A percentile compares a stretch with the other conserved stretches of the same genome.
These are phyloP conservation scores for Synanthedon formicaeformis DNA, from an alignment of 2,888 invertebrate species.

Conservation along the genomic window DNA sequence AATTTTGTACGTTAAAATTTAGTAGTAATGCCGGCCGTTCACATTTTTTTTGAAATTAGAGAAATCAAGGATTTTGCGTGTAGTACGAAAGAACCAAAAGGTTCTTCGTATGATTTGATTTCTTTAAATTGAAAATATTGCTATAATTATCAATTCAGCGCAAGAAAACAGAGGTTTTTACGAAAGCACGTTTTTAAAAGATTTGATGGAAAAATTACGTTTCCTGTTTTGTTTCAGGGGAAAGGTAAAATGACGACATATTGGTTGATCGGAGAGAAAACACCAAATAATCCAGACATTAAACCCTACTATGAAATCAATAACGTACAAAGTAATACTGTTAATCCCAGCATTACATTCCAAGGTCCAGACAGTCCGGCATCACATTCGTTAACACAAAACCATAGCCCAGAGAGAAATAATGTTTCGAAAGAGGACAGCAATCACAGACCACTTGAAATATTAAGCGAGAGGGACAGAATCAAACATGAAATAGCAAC, in stretches of 20 bases:
- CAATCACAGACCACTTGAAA: conserved; percentile 27
- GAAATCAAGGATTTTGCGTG: too few relatives aligned
- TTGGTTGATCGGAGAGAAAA: conserved; percentile 84
- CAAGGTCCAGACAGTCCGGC: conserved; percentile 64
- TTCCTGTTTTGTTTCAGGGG: conserved; percentile 68
- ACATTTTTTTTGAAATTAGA: too few relatives aligned
- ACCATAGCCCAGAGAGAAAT: conserved; percentile 44
- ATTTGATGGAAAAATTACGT: too few relatives aligned
- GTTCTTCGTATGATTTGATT: too few relatives aligned
- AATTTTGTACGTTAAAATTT: too few relatives aligned
- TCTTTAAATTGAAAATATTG: not conserved
- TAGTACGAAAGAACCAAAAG: too few relatives aligned
- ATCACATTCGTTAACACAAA: conserved; percentile 49
- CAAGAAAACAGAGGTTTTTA: not conserved
- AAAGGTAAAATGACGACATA: conserved; percentile 91
- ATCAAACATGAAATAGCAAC: conserved; percentile 62
- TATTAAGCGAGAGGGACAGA: conserved; percentile 47
- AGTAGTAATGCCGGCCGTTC: too few relatives aligned
- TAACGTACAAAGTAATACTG: conserved; percentile 20
- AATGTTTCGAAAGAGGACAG: conserved; percentile 31
- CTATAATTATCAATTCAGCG: too few relatives aligned
- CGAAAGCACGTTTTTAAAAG: not conserved
- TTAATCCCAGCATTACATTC: conserved; percentile 55
- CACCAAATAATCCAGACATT: conserved; percentile 15
- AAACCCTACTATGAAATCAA: conserved; percentile 23